These are phyloP conservation scores for Leptoclinus maculatus DNA, from an alignment of 2,797 vertebrate genomes.

Conservation along the genomic window DNA sequence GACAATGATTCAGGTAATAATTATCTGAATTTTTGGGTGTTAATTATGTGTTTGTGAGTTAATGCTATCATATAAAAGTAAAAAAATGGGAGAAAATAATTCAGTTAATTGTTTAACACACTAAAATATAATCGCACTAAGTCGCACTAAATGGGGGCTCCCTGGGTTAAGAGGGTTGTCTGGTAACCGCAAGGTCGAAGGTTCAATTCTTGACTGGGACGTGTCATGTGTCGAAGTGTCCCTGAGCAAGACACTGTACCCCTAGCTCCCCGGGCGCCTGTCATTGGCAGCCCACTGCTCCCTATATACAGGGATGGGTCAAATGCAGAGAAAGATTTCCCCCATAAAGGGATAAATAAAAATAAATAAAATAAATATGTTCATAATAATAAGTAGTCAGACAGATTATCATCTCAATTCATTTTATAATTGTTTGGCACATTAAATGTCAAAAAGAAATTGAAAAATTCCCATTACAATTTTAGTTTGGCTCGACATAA, in stretches of 20 bases:
- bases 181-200: no score
- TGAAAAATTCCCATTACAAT: background rate
- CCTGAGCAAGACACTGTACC: no score
- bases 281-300: no score
- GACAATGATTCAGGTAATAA: constrained; percentile 91
- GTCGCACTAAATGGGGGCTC: background rate
- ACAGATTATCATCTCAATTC: background rate
- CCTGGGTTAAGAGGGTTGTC: no score
- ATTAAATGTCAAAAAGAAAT: background rate
- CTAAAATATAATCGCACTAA: background rate
- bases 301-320: no score
- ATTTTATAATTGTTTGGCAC: background rate
- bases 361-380: no score
- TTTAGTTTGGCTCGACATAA: background rate
- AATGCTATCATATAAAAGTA: background rate
- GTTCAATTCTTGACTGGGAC: no score
- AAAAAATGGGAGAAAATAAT: background rate
- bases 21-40: background rate
- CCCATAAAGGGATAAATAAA: no score
- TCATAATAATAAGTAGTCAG: background rate
- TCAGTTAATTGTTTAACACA: background rate
- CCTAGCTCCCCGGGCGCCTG: no score
- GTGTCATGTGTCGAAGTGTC: no score
- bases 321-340: no score
- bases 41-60: background rate